Percentiles rank a stretch among this genome's conserved stretches.
phyloP scores from a whole-genome alignment of 1,140 invertebrate genomes.

The Ridgeia piscesae region DNA sequence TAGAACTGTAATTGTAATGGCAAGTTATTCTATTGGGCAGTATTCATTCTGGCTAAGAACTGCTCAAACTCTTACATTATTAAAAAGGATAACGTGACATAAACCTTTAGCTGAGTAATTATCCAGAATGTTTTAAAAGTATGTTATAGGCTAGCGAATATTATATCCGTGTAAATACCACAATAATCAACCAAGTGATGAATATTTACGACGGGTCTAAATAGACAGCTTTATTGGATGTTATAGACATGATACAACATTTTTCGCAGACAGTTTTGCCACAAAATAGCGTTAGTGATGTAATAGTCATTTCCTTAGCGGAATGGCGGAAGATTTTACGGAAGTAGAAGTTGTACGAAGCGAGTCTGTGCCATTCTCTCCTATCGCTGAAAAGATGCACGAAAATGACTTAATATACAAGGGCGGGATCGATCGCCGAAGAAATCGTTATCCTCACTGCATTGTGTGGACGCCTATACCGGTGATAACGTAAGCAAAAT shows the following conservation, averaged over 20 bases:
- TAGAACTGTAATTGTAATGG: too few species aligned
- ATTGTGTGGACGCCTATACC: conserved; percentile 95
- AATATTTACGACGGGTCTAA: neutral
- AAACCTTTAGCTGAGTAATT: too few species aligned
- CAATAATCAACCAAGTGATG: too few species aligned
- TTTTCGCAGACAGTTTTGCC: neutral
- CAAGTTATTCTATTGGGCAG: too few species aligned
- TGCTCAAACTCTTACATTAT: too few species aligned
- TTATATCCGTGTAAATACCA: too few species aligned
- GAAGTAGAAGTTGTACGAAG: neutral
- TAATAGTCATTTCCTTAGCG: too few species aligned
- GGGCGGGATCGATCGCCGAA: conserved; percentile 64
- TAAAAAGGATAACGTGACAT: too few species aligned
- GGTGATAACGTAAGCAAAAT: conserved; percentile 71
- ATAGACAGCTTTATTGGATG: neutral
- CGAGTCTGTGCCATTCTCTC: neutral
- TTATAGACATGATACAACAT: neutral
- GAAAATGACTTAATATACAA: neutral
- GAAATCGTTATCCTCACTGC: conserved; percentile 79
- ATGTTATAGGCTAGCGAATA: too few species aligned
- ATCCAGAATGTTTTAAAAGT: too few species aligned
- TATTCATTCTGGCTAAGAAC: too few species aligned
- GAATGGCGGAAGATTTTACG: neutral
- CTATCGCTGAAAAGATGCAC: neutral
- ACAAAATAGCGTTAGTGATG: too few species aligned